Evolutionary conservation across 2,113 vertebrate species (phyloP), one percentile per base, ranked within the genome.

Genomic region (Archilochus colubris): DNA sequence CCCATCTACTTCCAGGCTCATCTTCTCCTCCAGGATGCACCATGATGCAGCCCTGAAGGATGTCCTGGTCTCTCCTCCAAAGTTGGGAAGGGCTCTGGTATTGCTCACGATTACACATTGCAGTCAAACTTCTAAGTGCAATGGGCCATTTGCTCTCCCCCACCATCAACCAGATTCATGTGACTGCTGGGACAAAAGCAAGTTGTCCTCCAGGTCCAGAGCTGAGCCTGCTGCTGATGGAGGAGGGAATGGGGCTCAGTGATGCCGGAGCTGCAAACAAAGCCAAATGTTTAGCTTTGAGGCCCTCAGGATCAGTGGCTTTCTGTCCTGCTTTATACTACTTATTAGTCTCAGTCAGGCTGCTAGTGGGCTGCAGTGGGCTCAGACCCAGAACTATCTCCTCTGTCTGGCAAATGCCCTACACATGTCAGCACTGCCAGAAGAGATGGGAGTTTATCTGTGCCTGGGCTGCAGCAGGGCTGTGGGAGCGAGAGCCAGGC

Each of bases 101-200:
- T 16, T 54, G 43, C 46, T 58, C 38, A 31, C 46, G 21, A 51
- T 94, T 58, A 67, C 53, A 33, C 4, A 13, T 70, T 68, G 28
- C 57, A 86, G 50, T 61, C 0, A 3, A 82, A 63, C 0, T 10
- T 16, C 50, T 54, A 25, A 69, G 51, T 63, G 61, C 33, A 59
- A 58, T 2, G 9, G 57, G 68, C 69, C 74, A 64, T 70, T 88
- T 88, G 63, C 50, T 88, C 46, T 85, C 23, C 40, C 54, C 22
- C 7, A 8, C 58, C 62, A 79, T 50, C 94, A 92, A 82, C 28
- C 9, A 23, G 61, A 75, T 55, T 74, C 2, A 62, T 72, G 80
- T 89, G 77, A 67, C 59, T 84, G 46, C 61, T 70, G 61, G 69
- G 88, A 95, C 43, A 83, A 96, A 94, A n/a, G 55, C 64, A 95